Conservation (phyloP, 2,888 invertebrate genomes). For the Cantharis rustica region DNA sequence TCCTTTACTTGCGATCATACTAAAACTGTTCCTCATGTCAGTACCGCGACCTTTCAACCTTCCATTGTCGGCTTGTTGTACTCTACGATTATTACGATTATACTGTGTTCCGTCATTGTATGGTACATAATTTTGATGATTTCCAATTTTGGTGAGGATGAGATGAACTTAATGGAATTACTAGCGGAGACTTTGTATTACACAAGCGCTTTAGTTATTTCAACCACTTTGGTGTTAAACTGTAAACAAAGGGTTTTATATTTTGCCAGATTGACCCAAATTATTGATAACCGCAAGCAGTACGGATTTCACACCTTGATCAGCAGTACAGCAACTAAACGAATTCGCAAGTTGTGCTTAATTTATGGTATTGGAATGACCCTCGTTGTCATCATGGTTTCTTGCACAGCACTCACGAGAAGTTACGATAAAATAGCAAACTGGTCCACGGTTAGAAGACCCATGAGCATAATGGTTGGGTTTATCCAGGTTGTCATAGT, state of each 20-base stretch:
- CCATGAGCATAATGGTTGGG: slow-evolving; percentile 6
- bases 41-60: neutral
- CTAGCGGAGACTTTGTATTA: slow-evolving; percentile 8
- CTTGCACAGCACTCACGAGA: neutral
- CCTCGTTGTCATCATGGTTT: neutral
- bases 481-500: slow-evolving; percentile 8
- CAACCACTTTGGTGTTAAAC: neutral
- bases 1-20: neutral
- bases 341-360: neutral
- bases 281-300: slow-evolving; percentile 1
- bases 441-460: slow-evolving; percentile 8
- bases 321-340: neutral
- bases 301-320: slow-evolving; percentile 8
- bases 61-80: neutral
- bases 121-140: slow-evolving; percentile 7
- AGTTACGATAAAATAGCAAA: slow-evolving; percentile 1
- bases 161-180: slow-evolving; percentile 9
- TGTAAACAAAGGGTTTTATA: neutral
- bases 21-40: neutral
- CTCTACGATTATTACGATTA: neutral
- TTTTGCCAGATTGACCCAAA: neutral
- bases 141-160: neutral
- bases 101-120: neutral
- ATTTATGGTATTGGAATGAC: neutral
- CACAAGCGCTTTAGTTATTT: neutral